Base-by-base conservation (phyloP, 2,888 invertebrate species). In the Sipha maydis region DNA sequence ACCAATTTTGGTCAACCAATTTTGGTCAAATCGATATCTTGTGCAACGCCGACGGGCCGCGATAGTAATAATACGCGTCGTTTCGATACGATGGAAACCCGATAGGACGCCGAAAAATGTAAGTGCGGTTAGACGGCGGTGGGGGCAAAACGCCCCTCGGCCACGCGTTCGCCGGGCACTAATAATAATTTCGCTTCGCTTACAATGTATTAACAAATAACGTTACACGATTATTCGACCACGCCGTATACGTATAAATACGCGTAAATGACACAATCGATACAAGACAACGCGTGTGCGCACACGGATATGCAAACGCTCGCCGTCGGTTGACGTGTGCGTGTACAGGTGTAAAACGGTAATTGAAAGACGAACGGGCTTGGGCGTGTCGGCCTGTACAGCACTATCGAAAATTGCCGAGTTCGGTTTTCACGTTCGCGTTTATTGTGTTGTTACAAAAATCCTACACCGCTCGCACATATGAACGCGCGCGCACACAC, bases 321-420 rank as follows among this genome's bases (percentile, higher is more conserved):
- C 21, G 4, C n/a, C 21, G 41, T 73, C 76, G 21, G 75, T 76
- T 14, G 8, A n/a, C 54, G 31, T n/a, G 41, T 41, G 48, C 14
- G 48, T 77, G 79, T 78, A 78, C 28, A 48, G 48, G 48, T 48
- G 11, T 48, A 48, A 48, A 48, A 48, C 2, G 61, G 56, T 83
- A 61, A 79, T 56, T n/a, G 79, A 73, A 79, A 69, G 48, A 34
- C 28, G 86, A 79, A 73, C 38, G 71, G 86, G 38, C 28, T 41
- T n/a, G 79, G 86, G 86, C 86, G 86, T 86, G 86, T 79, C 86
- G 11, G 48, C n/a, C 71, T 28, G 79, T 38, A 48, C 31, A 34
- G 78, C 38, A 21, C 31, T 75, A 61, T 25, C 38, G 11, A 31
- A 78, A 85, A 85, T 85, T 78, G 19, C 85, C 85, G 77, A 67